Evolutionary conservation across 2,797 vertebrate genomes (phyloP).

Genomic region (Rhynchotus rufescens): DNA sequence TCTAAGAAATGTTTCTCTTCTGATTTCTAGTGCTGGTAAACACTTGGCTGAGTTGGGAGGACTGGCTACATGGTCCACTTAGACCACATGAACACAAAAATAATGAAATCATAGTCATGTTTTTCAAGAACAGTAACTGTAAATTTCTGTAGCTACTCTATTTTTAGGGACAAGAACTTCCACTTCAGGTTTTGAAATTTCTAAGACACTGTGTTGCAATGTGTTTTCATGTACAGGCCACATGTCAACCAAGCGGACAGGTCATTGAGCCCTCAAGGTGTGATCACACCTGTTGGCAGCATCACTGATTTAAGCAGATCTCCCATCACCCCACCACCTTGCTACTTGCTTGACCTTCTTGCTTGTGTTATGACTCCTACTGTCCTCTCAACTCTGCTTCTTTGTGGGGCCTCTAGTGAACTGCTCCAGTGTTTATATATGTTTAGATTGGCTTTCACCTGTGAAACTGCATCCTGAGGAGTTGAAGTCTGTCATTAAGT

Average conservation of each 20-base stretch:
- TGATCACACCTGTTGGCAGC: neutral
- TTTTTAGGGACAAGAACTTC: neutral
- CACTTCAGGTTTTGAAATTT: neutral
- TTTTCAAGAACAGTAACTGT: neutral
- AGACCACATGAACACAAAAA: neutral
- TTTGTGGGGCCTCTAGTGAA: no score
- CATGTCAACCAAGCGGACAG: neutral
- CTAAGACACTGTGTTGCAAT: neutral
- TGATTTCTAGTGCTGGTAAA: neutral
- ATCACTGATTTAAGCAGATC: neutral
- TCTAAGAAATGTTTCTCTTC: neutral
- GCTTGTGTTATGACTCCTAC: neutral
- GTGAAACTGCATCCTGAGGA: neutral
- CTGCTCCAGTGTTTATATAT: neutral
- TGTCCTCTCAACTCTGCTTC: neutral
- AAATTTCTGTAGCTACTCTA: neutral
- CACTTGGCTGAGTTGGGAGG: neutral
- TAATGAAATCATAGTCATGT: neutral
- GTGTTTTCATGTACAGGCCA: neutral
- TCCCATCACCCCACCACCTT: neutral
- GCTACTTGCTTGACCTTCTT: neutral
- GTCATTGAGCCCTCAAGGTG: neutral
- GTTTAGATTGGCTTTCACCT: neutral
- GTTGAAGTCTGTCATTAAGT: neutral
- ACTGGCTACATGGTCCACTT: neutral